These are phyloP conservation scores for Gymnogyps californianus DNA, from an alignment of 2,113 vertebrate genomes.

Conservation along the genomic window DNA sequence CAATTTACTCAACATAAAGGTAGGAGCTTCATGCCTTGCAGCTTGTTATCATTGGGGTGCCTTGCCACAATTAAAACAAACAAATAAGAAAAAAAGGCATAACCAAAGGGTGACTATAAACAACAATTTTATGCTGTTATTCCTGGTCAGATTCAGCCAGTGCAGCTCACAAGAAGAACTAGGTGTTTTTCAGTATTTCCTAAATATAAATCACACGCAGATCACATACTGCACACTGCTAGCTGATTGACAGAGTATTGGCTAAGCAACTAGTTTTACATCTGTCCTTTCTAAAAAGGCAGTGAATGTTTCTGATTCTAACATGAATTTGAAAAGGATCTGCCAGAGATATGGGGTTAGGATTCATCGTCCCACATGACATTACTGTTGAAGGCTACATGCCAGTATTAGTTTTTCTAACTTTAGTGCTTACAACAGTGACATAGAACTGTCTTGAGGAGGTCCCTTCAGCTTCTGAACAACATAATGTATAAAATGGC, in stretches of 20 bases:
- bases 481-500: not conserved
- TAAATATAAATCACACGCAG: not conserved
- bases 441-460: not conserved
- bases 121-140: not conserved
- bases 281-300: not conserved
- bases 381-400: not conserved
- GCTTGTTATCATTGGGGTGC: not conserved
- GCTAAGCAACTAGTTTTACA: not conserved
- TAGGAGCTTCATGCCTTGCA: not conserved
- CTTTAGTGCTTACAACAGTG: not conserved
- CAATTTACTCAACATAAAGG: not conserved
- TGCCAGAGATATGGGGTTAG: not conserved
- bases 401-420: not conserved
- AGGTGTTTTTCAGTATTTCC: not conserved
- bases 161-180: not conserved
- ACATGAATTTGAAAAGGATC: not conserved
- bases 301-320: not conserved
- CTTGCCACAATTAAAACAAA: not conserved
- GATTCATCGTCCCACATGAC: not conserved
- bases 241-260: not conserved
- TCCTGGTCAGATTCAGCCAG: not conserved
- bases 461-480: not conserved
- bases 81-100: not conserved
- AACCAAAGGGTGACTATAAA: not conserved
- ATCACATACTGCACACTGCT: not conserved